Base-by-base conservation (phyloP, 2,797 vertebrate species). In the Catharus ustulatus region DNA sequence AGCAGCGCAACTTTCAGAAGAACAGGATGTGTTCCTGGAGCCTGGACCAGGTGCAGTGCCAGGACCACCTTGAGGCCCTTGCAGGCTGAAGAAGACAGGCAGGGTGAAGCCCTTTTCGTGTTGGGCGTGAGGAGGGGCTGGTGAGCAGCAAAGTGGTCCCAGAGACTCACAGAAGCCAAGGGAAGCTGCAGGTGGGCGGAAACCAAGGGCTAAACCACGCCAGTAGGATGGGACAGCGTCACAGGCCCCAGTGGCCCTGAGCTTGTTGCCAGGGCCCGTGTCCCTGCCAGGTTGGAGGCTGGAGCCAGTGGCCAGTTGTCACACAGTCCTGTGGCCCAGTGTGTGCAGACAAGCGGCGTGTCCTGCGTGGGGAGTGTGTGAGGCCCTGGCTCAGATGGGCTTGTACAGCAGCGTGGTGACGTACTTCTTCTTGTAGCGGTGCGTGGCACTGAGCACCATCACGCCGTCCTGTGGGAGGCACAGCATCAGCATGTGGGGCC, bases 381-480 rank as follows among this genome's bases (percentile, higher is more conserved):
- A 74, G 69, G 64, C 69, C 71, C 71, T 1, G 0, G 75, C 54
- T 99, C 98, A 99, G 97, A 99, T 99, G 86, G 99, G 99, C 89
- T 99, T 99, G 95, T 99, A 99, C 3, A 99, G 98, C 74, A 99
- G 97, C 4, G 99, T 99, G 82, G 99, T 99, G 95, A 99, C 99
- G 3, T 99, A 99, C 91, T 99, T 99, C 98, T 99, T 99, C 98
- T 99, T 99, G 97, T 99, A 99, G 87, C 99, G 99, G 89, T 99
- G 99, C 1, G 99, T 99, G 12, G 98, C 99, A 43, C 99, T 99
- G 59, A 99, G 98, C 86, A 99, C 99, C 99, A 99, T 99, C 93
- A 99, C 99, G 0, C 99, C 98, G 8, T 99, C 99, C 99, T 99
- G 97, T 8, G 43, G 94, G 88, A 91, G 58, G 69, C 72, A 91